These are phyloP conservation scores for Rostratula benghalensis DNA, from an alignment of 2,113 vertebrate genomes.

Conservation along the genomic window DNA sequence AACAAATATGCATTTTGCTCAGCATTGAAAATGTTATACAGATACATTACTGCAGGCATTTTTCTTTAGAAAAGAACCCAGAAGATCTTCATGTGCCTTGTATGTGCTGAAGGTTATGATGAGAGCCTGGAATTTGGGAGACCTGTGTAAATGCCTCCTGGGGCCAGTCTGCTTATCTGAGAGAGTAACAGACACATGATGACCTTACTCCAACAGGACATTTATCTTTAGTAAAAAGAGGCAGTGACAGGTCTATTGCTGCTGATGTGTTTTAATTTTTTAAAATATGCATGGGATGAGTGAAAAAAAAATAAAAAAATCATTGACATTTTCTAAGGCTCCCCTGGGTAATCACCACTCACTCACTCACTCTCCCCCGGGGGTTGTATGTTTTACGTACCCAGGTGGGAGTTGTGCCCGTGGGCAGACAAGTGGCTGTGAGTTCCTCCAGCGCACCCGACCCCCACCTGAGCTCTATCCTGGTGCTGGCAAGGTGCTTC, in stretches of 20 bases:
- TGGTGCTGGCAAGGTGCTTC: too few species aligned
- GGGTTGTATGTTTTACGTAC: not conserved
- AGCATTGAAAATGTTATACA: not conserved
- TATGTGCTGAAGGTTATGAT: not conserved
- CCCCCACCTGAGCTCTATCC: rapidly evolving
- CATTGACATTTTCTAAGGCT: not conserved
- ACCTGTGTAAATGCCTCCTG: not conserved
- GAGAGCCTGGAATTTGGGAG: not conserved
- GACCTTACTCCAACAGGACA: not conserved
- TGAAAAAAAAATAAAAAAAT: too few species aligned
- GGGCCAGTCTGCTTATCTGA: not conserved
- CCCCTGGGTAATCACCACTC: rapidly evolving
- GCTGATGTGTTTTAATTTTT: not conserved
- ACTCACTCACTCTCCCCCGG: rapidly evolving
- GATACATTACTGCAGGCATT: not conserved
- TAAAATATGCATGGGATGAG: not conserved
- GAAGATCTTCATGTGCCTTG: not conserved
- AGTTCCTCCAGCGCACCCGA: rapidly evolving
- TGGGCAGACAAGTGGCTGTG: not conserved
- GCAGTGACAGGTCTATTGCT: not conserved
- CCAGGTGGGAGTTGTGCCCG: rapidly evolving
- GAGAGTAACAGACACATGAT: not conserved
- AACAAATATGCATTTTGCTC: not conserved
- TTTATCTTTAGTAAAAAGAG: not conserved
- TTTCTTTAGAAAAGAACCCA: not conserved